Evolutionary conservation across 2,888 invertebrate genomes (phyloP).

Genomic region (Exephanes ischioxanthus): DNA sequence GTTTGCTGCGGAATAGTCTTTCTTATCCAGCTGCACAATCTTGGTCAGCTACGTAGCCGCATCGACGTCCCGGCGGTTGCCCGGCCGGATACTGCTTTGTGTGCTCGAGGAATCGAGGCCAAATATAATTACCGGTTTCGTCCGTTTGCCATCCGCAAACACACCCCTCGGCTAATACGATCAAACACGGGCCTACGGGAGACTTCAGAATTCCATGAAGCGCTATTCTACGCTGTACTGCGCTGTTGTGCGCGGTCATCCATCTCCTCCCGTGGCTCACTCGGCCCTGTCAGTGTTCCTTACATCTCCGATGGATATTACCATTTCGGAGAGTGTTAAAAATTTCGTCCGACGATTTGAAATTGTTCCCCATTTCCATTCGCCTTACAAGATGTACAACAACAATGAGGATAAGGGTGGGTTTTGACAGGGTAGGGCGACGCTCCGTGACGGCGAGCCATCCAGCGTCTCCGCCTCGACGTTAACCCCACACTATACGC

Average conservation of each 20-base stretch:
- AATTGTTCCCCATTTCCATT: neutral
- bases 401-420: neutral
- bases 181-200: slow-evolving; percentile 71
- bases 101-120: slow-evolving; percentile 81
- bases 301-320: neutral
- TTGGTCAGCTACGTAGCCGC: slow-evolving; percentile 22
- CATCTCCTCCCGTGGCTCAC: neutral
- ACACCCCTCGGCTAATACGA: slow-evolving; percentile 75
- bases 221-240: neutral
- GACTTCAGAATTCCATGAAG: slow-evolving; percentile 14
- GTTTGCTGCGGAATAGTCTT: slow-evolving; percentile 48
- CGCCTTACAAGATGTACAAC: neutral
- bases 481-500: slow-evolving; percentile 58
- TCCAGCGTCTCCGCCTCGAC: slow-evolving; percentile 41
- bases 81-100: slow-evolving; percentile 73
- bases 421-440: neutral
- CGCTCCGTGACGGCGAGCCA: slow-evolving; percentile 39
- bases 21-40: slow-evolving; percentile 52
- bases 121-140: slow-evolving; percentile 83
- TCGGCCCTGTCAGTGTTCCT: neutral
- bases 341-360: no score
- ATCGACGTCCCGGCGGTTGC: slow-evolving; percentile 26
- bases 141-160: slow-evolving; percentile 80
- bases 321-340: neutral
- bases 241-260: neutral